These are phyloP conservation scores for Myiotriccus ornatus DNA, from an alignment of 2,797 vertebrate species.

Conservation along the genomic window DNA sequence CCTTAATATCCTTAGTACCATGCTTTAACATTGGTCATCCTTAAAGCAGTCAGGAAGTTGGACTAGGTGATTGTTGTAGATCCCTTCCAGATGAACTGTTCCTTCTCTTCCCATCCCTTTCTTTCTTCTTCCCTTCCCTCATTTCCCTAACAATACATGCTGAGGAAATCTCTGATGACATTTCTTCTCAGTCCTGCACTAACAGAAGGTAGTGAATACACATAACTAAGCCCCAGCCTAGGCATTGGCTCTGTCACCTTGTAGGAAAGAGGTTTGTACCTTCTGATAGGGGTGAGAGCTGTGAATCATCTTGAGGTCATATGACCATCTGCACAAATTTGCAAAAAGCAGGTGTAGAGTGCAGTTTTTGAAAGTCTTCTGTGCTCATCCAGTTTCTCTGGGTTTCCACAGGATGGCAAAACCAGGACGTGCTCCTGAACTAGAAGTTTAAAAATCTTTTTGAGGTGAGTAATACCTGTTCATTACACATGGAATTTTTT, in stretches of 20 bases:
- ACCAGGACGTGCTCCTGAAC: neutral
- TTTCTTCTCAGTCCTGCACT: neutral
- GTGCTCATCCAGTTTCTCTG: neutral
- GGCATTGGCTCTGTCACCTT: neutral
- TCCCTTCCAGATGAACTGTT: neutral
- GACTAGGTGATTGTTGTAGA: neutral
- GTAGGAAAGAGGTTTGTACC: neutral
- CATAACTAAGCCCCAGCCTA: neutral
- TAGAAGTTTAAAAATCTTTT: neutral
- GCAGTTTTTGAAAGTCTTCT: neutral
- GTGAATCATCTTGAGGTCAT: neutral
- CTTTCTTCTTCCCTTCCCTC: neutral
- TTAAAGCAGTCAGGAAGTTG: neutral
- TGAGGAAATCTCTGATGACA: neutral
- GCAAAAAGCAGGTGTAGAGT: neutral
- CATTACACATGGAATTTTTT: neutral
- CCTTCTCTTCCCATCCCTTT: neutral
- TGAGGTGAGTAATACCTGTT: neutral
- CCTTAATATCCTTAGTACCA: neutral
- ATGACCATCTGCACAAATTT: neutral
- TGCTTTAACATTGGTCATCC: neutral
- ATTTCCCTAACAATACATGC: neutral
- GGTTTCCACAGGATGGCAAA: neutral
- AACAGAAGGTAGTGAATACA: neutral
- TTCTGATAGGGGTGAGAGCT: neutral